A percentile compares a stretch with the other conserved stretches of the same genome.
These are phyloP conservation scores for Turdus rufiventris DNA, from an alignment of 2,113 vertebrate genomes.

Conservation along the genomic window DNA sequence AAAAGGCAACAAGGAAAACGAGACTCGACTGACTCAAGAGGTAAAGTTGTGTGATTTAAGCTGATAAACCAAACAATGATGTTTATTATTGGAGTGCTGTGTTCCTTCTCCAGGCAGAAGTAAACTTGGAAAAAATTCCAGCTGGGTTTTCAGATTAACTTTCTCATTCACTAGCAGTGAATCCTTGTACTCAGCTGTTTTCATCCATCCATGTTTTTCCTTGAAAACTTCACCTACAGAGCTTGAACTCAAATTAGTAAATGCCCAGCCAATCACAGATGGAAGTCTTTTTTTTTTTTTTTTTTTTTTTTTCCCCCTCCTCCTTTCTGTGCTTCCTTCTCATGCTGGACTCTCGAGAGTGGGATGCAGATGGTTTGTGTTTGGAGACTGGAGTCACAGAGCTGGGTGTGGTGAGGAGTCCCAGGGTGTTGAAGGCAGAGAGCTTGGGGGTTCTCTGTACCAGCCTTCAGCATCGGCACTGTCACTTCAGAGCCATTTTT, in stretches of 20 bases:
- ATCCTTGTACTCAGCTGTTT: background rate
- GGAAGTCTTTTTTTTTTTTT: background rate
- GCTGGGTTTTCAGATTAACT: background rate
- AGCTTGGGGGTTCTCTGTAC: background rate
- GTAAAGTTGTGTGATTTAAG: background rate
- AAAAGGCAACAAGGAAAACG: background rate
- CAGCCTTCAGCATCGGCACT: background rate
- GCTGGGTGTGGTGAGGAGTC: background rate
- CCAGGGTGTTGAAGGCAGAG: background rate
- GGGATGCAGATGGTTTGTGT: background rate
- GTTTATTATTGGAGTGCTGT: background rate
- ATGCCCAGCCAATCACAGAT: background rate
- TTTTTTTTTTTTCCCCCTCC: background rate
- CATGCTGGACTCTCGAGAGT: background rate
- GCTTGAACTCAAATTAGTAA: background rate
- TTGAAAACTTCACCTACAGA: background rate
- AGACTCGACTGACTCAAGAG: background rate
- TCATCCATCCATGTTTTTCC: background rate
- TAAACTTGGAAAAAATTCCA: background rate
- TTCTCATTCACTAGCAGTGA: background rate
- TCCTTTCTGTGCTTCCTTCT: background rate
- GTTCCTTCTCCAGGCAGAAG: background rate
- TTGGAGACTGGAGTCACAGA: background rate
- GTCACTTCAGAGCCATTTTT: background rate
- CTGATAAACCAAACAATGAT: background rate